phyloP scores from a whole-genome alignment of 1,140 invertebrate species.

The Meteorus sp. region DNA sequence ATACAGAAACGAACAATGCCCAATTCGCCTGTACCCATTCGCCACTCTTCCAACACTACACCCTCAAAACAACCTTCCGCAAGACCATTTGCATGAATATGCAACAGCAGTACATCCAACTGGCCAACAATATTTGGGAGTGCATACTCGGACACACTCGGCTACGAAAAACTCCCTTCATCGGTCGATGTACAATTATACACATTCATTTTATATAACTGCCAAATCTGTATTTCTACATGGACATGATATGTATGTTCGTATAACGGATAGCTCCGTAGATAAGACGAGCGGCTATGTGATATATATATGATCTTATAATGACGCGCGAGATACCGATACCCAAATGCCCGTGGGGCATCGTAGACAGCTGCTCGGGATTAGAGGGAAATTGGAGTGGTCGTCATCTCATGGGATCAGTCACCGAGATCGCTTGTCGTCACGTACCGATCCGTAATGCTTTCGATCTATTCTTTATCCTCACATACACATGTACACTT shows the following conservation, averaged over 20 bases:
- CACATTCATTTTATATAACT: neutral
- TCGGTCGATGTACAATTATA: conserved; percentile 34
- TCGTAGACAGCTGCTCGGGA: conserved; percentile 29
- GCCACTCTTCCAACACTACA: neutral
- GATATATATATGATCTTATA: too few relatives aligned
- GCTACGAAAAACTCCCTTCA: conserved; percentile 40
- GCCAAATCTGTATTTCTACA: too few relatives aligned
- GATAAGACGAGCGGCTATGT: too few relatives aligned
- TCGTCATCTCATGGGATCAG: conserved; percentile 29
- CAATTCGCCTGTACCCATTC: neutral
- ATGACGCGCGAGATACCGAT: conserved; percentile 3
- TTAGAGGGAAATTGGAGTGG: conserved; percentile 40
- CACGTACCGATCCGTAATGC: conserved; percentile 22
- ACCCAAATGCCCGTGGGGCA: conserved; percentile 15
- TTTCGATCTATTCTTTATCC: neutral
- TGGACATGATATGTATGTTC: too few relatives aligned
- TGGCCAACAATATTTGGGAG: conserved; percentile 46
- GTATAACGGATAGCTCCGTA: too few relatives aligned
- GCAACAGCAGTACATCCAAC: conserved; percentile 39
- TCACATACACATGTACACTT: too few relatives aligned
- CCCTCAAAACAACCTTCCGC: too few relatives aligned
- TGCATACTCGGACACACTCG: conserved; percentile 26
- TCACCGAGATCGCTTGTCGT: conserved; percentile 20
- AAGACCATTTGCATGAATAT: too few relatives aligned
- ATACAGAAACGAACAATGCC: too few relatives aligned